These are phyloP conservation scores for Halictus rubicundus DNA, from an alignment of 1,140 invertebrate species.

Conservation along the genomic window DNA sequence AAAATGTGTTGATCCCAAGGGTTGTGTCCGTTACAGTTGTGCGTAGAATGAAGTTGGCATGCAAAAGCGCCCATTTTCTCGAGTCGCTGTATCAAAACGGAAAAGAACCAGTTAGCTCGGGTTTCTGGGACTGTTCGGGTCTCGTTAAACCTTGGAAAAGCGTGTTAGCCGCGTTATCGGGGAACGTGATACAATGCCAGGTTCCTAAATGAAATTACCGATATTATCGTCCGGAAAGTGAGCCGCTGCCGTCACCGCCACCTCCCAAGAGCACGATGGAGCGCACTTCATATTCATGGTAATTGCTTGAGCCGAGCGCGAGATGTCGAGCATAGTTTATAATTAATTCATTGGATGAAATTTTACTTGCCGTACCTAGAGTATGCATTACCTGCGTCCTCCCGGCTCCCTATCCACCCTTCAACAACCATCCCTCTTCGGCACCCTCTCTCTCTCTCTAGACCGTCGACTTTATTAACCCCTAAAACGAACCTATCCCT, in stretches of 20 bases:
- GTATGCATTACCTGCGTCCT: conserved; percentile 58
- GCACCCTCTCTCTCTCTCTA: too few relatives aligned
- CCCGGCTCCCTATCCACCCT: not conserved
- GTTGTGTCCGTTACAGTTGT: too few relatives aligned
- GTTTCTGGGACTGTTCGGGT: not conserved
- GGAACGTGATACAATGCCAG: too few relatives aligned
- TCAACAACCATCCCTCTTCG: not conserved
- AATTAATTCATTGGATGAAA: conserved; percentile 74
- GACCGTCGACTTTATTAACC: not conserved
- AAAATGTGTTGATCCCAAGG: too few relatives aligned
- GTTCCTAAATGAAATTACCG: conserved; percentile 53
- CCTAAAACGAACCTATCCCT: conserved; percentile 19
- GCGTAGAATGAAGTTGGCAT: too few relatives aligned
- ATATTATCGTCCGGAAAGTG: conserved; percentile 47
- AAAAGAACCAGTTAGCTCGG: not conserved
- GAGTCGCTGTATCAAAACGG: too few relatives aligned
- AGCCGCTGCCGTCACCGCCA: not conserved
- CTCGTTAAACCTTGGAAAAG: not conserved
- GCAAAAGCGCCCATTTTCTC: too few relatives aligned
- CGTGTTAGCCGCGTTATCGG: not conserved
- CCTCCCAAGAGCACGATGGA: conserved; percentile 36
- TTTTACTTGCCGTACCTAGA: conserved; percentile 61
- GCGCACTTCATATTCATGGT: conserved; percentile 66
- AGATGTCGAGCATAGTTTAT: conserved; percentile 63
- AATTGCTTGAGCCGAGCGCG: conserved; percentile 54